Conservation (phyloP, 2,797 vertebrate genomes). For the Gymnopithys bicolor region DNA sequence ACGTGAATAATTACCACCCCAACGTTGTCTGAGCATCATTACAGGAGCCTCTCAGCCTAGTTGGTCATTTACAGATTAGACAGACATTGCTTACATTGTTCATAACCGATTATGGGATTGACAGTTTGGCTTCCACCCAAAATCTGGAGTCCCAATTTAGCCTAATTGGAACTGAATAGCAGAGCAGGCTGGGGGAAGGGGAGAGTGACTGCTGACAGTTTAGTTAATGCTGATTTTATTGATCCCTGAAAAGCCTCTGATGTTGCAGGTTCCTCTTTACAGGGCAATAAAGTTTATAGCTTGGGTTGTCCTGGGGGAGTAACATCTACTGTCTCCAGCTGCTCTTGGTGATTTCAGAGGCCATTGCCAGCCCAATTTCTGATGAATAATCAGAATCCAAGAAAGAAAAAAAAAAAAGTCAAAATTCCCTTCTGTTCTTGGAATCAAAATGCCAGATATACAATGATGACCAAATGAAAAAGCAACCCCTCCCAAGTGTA, state of each 20-base stretch:
- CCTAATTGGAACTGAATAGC: slow-evolving; percentile 14
- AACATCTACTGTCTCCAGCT: slow-evolving; percentile 1
- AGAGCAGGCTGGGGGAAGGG: not conserved
- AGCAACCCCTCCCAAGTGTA: not conserved
- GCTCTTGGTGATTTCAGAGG: not conserved
- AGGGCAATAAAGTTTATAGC: slow-evolving; percentile 65
- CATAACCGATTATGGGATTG: slow-evolving; percentile 43
- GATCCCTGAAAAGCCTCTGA: slow-evolving; percentile 66
- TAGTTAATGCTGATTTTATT: slow-evolving; percentile 66
- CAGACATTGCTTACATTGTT: slow-evolving; percentile 34
- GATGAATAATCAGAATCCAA: not conserved
- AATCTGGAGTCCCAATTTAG: not conserved
- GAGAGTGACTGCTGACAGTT: slow-evolving; percentile 32
- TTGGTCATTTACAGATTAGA: slow-evolving; percentile 52
- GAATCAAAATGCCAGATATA: not conserved
- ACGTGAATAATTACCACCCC: slow-evolving; percentile 1
- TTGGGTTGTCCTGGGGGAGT: slow-evolving; percentile 33
- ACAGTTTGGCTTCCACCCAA: slow-evolving; percentile 62
- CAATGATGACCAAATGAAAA: not conserved
- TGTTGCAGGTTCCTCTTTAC: slow-evolving; percentile 68
- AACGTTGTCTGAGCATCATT: slow-evolving; percentile 33
- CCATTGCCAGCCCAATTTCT: not conserved
- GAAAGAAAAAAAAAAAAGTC: not conserved
- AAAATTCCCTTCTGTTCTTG: not conserved
- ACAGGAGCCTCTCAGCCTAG: slow-evolving; percentile 18